Evolutionary conservation across 1,140 invertebrate genomes (phyloP).

Genomic region (Agrypnia vestita): DNA sequence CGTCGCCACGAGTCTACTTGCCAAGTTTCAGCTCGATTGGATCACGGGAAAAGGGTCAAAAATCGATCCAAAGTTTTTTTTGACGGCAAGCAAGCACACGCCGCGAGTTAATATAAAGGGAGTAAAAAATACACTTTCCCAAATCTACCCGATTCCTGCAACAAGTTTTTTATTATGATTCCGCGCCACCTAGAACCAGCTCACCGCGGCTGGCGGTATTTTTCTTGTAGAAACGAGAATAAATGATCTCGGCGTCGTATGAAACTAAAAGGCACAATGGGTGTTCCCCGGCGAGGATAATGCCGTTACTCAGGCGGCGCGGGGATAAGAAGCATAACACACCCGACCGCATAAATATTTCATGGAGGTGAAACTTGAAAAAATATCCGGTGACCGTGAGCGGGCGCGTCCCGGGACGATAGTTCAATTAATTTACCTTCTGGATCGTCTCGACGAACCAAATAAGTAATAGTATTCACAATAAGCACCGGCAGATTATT

Average conservation of each 20-base stretch:
- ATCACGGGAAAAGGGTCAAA: too few species aligned
- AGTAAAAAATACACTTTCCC: neutral
- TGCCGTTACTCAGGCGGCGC: slow-evolving; percentile 47
- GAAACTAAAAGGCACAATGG: slow-evolving; percentile 46
- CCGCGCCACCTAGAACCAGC: neutral
- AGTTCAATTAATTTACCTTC: too few species aligned
- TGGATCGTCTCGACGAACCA: too few species aligned
- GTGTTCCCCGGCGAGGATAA: slow-evolving; percentile 53
- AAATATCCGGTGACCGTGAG: slow-evolving; percentile 39
- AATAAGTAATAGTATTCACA: too few species aligned
- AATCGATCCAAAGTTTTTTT: too few species aligned
- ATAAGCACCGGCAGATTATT: too few species aligned
- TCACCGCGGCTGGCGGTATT: neutral
- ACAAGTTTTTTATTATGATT: too few species aligned
- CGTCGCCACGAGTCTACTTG: too few species aligned
- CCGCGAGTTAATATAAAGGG: too few species aligned
- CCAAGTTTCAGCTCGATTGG: too few species aligned
- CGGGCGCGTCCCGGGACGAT: neutral
- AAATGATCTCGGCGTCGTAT: slow-evolving; percentile 16
- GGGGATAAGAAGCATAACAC: slow-evolving; percentile 52
- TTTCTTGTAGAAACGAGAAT: neutral
- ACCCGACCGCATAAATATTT: slow-evolving; percentile 57
- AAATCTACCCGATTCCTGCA: too few species aligned
- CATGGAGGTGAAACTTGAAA: slow-evolving; percentile 54
- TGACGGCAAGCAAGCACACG: too few species aligned